Percentiles rank a stretch among this genome's conserved stretches.
Conservation (phyloP, 2,888 invertebrate genomes). For the Amphiduros pacificus region DNA sequence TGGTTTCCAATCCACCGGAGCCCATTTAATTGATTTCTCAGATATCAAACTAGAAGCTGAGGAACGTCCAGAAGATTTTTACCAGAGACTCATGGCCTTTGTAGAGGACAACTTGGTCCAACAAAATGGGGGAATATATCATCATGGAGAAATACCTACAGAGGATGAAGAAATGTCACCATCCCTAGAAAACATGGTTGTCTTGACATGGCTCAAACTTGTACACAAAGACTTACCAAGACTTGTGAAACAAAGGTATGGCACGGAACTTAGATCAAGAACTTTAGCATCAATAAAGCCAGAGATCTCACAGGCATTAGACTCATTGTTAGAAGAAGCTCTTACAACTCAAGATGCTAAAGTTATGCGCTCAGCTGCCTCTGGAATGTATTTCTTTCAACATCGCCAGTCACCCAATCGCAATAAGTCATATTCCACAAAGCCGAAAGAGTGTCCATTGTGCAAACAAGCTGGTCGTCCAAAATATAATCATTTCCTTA, state of each 20-base stretch:
- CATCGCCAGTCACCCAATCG: no score
- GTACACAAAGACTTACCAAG: slow-evolving; percentile 23
- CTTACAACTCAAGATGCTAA: slow-evolving; percentile 18
- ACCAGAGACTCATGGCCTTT: slow-evolving; percentile 27
- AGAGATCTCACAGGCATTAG: slow-evolving; percentile 30
- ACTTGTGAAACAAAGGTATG: slow-evolving; percentile 32
- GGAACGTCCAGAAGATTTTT: slow-evolving; percentile 31
- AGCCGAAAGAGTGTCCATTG: slow-evolving; percentile 23
- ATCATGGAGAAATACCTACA: slow-evolving; percentile 5
- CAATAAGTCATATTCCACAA: no score
- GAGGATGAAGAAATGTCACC: slow-evolving; percentile 26
- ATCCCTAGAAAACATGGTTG: slow-evolving; percentile 29
- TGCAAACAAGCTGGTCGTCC: slow-evolving; percentile 27
- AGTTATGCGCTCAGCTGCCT: slow-evolving; percentile 21
- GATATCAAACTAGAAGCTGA: slow-evolving; percentile 24
- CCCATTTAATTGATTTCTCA: slow-evolving; percentile 29
- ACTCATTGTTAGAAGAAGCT: slow-evolving; percentile 30
- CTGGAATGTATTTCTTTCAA: no score
- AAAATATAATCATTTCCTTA: slow-evolving; percentile 26
- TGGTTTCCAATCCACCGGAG: slow-evolving; percentile 36
- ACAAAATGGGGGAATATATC: slow-evolving; percentile 13
- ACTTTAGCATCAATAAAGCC: slow-evolving; percentile 34
- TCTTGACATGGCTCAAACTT: slow-evolving; percentile 29
- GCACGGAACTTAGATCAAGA: slow-evolving; percentile 28
- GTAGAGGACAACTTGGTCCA: slow-evolving; percentile 29